These are phyloP conservation scores for Pedionomus torquatus DNA, from an alignment of 2,113 vertebrate genomes.

Conservation along the genomic window DNA sequence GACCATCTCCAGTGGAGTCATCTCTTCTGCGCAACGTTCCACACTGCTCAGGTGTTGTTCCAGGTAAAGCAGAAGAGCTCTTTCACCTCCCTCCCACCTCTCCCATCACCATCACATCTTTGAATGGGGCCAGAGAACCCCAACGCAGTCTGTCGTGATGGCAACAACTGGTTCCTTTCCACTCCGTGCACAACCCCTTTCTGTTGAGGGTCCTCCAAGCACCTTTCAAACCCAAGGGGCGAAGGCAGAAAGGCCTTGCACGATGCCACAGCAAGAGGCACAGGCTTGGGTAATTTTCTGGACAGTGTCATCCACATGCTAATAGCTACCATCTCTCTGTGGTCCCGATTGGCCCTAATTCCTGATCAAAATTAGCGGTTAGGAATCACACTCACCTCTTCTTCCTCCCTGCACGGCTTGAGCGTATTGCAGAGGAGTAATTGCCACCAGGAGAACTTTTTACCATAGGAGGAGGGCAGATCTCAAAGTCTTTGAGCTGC, in stretches of 20 bases:
- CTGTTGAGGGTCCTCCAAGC: background rate
- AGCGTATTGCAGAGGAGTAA: background rate
- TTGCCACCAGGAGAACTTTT: background rate
- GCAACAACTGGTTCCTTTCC: background rate
- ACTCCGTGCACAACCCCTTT: background rate
- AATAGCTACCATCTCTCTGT: background rate
- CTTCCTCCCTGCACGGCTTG: background rate
- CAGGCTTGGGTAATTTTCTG: background rate
- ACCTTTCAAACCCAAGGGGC: background rate
- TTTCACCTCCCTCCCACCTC: background rate
- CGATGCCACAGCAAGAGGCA: background rate
- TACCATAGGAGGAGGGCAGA: rapidly evolving
- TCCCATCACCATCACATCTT: background rate
- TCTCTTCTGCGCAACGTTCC: too few relatives aligned
- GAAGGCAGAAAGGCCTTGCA: background rate
- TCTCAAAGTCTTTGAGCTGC: background rate
- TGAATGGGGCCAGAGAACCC: background rate
- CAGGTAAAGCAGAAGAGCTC: background rate
- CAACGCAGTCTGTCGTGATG: background rate
- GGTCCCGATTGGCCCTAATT: background rate
- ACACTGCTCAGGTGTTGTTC: rapidly evolving
- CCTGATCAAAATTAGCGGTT: background rate
- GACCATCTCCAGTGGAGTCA: background rate
- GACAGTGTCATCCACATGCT: background rate
- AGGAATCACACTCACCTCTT: background rate